Evolutionary conservation across 2,113 vertebrate genomes (phyloP), one percentile per base, ranked within the genome.

Genomic region (Sinocyclocheilus rhinocerous): DNA sequence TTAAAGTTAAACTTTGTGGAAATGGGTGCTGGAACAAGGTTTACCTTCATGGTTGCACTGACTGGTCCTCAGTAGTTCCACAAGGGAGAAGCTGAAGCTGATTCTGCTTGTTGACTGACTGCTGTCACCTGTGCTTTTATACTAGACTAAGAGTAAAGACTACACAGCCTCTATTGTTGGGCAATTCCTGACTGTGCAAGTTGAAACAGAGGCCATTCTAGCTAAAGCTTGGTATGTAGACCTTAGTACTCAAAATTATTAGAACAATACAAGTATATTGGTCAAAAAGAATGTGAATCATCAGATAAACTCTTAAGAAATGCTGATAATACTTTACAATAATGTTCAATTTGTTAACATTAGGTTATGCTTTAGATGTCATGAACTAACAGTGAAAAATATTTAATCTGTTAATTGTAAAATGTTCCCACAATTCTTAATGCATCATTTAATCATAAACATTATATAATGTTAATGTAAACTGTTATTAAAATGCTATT

Each of bases 181-280:
- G 33, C 78, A 87, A 70, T 11, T 36, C 80, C 80, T 87, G 85
- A 87, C 80, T 13, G 20, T 76, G 85, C 85, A 87, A 76, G 52
- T 65, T 84, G 20, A 7, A 4, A 63, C 18, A 81, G 57, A 65
- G 78, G 59, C 13, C 36, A 24, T 81, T 81, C 29, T 61, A 80
- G 29, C 15, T 65, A 81, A 65, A 15, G 12, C 6, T 45, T 45
- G n/a, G 6, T 18, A 45, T 81, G 13, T 39, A 16, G 48, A 20
- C 63, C 26, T 81, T 65, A 59, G 26, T 22, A 36, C 18, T 78
- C 24, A 1, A 3, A 55, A 55, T 26, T 52, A 55, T 77, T 26
- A 77, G 13, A 1, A 16, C 22, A n/a, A n/a, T n/a, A n/a, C n/a
- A n/a, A n/a, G n/a, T n/a, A n/a, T n/a, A n/a, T n/a, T n/a, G n/a